A percentile compares a stretch with the other conserved stretches of the same genome.
Conservation (phyloP, 2,888 invertebrate species). For the Drosophila fungiperda region DNA sequence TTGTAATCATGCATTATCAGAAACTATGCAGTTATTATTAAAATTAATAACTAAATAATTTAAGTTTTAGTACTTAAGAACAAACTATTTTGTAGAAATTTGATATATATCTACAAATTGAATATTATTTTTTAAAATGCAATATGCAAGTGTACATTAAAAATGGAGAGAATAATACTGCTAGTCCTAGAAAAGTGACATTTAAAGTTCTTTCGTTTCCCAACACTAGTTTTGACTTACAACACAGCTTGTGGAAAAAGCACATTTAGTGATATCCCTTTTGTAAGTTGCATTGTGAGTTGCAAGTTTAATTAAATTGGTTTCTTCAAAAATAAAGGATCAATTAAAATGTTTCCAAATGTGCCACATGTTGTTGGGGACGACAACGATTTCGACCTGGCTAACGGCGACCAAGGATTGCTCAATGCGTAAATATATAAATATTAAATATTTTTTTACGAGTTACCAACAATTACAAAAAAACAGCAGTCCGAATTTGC, state of each 20-base stretch:
- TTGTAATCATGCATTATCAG: neutral
- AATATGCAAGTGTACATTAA: too few species aligned
- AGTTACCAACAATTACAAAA: neutral
- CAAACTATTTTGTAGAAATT: neutral
- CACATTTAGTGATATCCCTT: neutral
- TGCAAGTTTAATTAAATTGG: neutral
- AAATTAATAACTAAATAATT: neutral
- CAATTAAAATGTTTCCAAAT: conserved; percentile 6
- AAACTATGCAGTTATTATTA: neutral
- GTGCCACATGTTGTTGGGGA: conserved; percentile 59
- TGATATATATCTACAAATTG: too few species aligned
- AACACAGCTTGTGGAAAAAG: neutral
- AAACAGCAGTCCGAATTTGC: neutral
- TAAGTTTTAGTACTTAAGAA: neutral
- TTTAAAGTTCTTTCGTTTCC: neutral
- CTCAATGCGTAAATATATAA: conserved; percentile 10
- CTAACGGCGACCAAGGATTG: conserved; percentile 1
- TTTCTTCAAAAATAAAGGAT: neutral
- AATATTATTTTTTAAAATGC: too few species aligned
- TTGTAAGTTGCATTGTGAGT: neutral
- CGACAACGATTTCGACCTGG: conserved; percentile 31
- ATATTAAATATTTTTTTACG: too few species aligned
- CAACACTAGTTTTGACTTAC: neutral
- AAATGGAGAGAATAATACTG: neutral
- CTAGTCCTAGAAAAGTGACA: neutral